phyloP scores from a whole-genome alignment of 2,113 vertebrate species.

The Oncorhynchus clarkii region DNA sequence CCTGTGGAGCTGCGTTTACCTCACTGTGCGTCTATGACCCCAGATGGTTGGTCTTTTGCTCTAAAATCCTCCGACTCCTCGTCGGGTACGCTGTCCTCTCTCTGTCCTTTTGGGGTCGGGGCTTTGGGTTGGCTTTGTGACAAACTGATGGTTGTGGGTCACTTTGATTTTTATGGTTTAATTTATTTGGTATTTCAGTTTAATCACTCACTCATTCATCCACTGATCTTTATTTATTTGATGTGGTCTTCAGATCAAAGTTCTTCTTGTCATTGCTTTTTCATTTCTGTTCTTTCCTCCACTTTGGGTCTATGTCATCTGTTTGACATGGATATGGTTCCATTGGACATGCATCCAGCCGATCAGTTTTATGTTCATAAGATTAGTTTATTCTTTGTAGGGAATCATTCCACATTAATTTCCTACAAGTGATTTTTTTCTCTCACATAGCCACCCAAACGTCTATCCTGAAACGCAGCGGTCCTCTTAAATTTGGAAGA shows the following conservation, averaged over 20 bases:
- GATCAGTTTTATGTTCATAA: neutral
- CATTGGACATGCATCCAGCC: conserved; percentile 35
- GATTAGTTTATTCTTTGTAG: neutral
- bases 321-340: neutral
- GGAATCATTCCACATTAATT: conserved; percentile 43
- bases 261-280: conserved; percentile 42
- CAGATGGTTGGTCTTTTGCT: conserved; percentile 98
- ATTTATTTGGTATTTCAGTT: conserved; percentile 46
- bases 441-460: conserved; percentile 67
- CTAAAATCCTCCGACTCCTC: conserved; percentile 98
- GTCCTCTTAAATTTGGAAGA: conserved; percentile 28
- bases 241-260: conserved; percentile 33
- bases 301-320: conserved; percentile 17
- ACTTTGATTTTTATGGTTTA: conserved; percentile 17
- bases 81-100: conserved; percentile 95
- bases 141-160: conserved; percentile 64
- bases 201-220: conserved; percentile 24
- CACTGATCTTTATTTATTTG: conserved; percentile 34
- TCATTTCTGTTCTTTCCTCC: conserved; percentile 20
- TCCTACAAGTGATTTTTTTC: conserved; percentile 34
- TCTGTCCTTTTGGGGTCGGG: conserved; percentile 88
- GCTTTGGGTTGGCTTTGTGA: conserved; percentile 79
- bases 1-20: conserved; percentile 94
- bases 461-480: conserved; percentile 54
- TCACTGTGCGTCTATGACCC: conserved; percentile 97